A percentile compares a stretch with the other conserved stretches of the same genome.
These are phyloP conservation scores for Dryobota labecula DNA, from an alignment of 2,888 invertebrate species.

Conservation along the genomic window DNA sequence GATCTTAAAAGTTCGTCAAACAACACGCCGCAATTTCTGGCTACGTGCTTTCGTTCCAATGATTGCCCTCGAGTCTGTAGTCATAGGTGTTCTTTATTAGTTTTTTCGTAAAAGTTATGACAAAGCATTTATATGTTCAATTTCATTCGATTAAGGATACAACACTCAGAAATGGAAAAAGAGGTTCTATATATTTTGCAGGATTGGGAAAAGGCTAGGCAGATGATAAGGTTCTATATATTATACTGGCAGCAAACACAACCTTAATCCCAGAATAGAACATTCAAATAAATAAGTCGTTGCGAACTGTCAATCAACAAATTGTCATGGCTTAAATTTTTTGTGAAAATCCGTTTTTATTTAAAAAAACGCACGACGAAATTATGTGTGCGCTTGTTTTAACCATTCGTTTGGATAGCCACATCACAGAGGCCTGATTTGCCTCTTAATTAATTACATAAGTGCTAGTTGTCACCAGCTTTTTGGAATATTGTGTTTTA, in stretches of 20 bases:
- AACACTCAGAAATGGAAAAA: too few species aligned
- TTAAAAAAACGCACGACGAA: slow-evolving; percentile 61
- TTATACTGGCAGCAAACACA: slow-evolving; percentile 59
- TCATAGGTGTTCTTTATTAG: too few species aligned
- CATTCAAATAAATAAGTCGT: slow-evolving; percentile 63
- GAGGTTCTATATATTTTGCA: background rate
- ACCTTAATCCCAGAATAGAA: slow-evolving; percentile 52
- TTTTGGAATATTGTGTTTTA: slow-evolving; percentile 34
- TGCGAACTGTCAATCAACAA: slow-evolving; percentile 62
- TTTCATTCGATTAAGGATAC: too few species aligned
- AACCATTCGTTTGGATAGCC: slow-evolving; percentile 34
- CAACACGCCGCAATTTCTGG: too few species aligned
- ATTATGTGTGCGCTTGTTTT: slow-evolving; percentile 68
- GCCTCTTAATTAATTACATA: slow-evolving; percentile 38
- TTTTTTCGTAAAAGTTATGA: too few species aligned
- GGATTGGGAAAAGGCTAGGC: background rate
- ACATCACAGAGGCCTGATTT: slow-evolving; percentile 43
- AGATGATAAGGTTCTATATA: slow-evolving; percentile 6
- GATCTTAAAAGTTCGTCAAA: too few species aligned
- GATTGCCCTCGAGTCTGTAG: too few species aligned
- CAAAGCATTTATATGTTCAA: too few species aligned
- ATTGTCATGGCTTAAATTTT: slow-evolving; percentile 70
- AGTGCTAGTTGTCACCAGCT: slow-evolving; percentile 33
- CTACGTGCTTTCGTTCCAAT: too few species aligned
- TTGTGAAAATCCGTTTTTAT: slow-evolving; percentile 62